Percentiles rank a stretch among this genome's conserved stretches.
Evolutionary conservation across 2,113 vertebrate genomes (phyloP).

Genomic region (Salvator merianae): DNA sequence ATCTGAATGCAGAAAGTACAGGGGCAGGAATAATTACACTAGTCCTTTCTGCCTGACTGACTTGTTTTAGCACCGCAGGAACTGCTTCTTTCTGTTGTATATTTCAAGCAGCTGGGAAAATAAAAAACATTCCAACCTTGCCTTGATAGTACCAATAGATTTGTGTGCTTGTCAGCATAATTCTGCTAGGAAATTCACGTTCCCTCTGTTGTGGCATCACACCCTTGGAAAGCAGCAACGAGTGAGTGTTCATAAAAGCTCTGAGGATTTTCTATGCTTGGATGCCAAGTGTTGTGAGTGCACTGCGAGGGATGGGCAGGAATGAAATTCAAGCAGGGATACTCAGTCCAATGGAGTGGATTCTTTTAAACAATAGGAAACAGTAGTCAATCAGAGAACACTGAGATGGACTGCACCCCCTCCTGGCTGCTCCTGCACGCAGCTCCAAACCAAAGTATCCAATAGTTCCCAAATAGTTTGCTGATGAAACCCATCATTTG

Average conservation of each 20-base stretch:
- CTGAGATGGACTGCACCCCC: too few species aligned
- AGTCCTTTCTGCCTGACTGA: not conserved
- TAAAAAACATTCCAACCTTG: not conserved
- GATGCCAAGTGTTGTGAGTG: too few species aligned
- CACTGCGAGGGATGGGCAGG: too few species aligned
- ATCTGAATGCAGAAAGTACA: not conserved
- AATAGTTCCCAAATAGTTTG: too few species aligned
- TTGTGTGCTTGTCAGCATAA: not conserved
- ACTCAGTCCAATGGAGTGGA: too few species aligned
- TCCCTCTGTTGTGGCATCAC: not conserved
- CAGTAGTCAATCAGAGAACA: too few species aligned
- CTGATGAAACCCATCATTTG: too few species aligned
- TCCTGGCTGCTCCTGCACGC: too few species aligned
- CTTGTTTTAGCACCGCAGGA: too few species aligned
- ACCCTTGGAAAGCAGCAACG: not conserved
- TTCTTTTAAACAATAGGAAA: too few species aligned
- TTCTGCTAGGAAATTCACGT: not conserved
- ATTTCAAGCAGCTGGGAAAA: not conserved
- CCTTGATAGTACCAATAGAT: not conserved
- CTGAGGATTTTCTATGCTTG: not conserved
- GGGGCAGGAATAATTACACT: not conserved
- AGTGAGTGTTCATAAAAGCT: not conserved
- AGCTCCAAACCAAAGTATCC: too few species aligned
- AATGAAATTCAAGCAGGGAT: too few species aligned
- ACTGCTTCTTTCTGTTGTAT: not conserved